Evolutionary conservation across 2,113 vertebrate species (phyloP).

Genomic region (Phaethornis superciliosus): DNA sequence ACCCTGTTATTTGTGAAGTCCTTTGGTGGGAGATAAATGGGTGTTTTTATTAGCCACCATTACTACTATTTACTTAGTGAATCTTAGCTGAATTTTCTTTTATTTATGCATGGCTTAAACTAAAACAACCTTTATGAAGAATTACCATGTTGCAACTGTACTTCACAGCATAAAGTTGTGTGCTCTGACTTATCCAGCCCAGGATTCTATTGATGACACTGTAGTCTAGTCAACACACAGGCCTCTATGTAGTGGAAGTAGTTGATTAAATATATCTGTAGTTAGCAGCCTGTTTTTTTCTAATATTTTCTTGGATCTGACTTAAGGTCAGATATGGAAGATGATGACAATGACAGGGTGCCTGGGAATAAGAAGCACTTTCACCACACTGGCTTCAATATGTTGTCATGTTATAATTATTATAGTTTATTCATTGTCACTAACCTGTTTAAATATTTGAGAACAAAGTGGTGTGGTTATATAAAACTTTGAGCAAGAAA

Average conservation of each 20-base stretch:
- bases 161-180: neutral
- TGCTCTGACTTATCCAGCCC: neutral
- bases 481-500: conserved; percentile 28
- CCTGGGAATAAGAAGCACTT: conserved; percentile 37
- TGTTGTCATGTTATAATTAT: conserved; percentile 23
- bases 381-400: conserved; percentile 27
- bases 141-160: neutral
- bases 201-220: neutral
- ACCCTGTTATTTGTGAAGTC: neutral
- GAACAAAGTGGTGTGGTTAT: conserved; percentile 54
- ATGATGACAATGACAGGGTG: neutral
- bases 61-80: neutral
- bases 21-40: neutral
- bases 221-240: neutral
- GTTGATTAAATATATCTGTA: conserved; percentile 22
- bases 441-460: conserved; percentile 52
- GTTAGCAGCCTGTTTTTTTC: conserved; percentile 14
- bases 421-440: conserved; percentile 30
- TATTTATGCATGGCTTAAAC: neutral
- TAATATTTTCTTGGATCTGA: conserved; percentile 13
- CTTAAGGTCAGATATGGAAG: conserved; percentile 5
- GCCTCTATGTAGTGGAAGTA: conserved; percentile 31
- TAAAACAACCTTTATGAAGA: neutral
- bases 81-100: neutral
- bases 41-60: neutral